phyloP scores from a whole-genome alignment of 2,797 vertebrate species.

The Rhabdophis nuchalis region DNA sequence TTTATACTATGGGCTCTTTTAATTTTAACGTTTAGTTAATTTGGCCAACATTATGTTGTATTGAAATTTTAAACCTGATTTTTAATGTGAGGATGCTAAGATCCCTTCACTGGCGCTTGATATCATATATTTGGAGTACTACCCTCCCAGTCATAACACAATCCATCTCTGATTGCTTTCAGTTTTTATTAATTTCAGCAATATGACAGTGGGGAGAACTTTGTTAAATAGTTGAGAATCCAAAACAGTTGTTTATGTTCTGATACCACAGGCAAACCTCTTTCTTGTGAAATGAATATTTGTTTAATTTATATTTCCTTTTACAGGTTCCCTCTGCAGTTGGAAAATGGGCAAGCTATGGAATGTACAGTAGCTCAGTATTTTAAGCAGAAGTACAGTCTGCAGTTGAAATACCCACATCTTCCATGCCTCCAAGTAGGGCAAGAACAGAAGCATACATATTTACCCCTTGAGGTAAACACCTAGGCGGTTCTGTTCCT shows the following conservation, averaged over 20 bases:
- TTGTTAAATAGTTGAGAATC: background rate
- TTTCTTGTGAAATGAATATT: background rate
- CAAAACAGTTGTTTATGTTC: background rate
- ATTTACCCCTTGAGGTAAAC: slow-evolving; percentile 93
- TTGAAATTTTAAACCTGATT: background rate
- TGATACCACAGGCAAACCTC: background rate
- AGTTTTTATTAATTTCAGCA: background rate
- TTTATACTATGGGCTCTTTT: background rate
- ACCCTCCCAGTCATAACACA: background rate
- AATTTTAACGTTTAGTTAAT: background rate
- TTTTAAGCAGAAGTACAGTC: slow-evolving; percentile 98
- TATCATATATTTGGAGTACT: background rate
- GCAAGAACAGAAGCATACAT: slow-evolving; percentile 98
- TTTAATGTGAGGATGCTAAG: background rate
- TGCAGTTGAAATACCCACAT: slow-evolving; percentile 96
- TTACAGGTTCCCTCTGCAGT: slow-evolving; percentile 92
- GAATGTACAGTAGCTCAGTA: slow-evolving; percentile 98
- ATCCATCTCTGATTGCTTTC: background rate
- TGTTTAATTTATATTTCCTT: slow-evolving; percentile 13
- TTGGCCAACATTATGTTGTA: background rate
- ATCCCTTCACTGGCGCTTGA: background rate
- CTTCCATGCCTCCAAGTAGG: slow-evolving; percentile 97
- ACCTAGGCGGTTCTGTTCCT: background rate
- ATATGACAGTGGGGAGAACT: background rate
- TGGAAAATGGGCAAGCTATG: slow-evolving; percentile 98